phyloP scores from a whole-genome alignment of 2,888 invertebrate genomes.

The Proisotoma minuta region DNA sequence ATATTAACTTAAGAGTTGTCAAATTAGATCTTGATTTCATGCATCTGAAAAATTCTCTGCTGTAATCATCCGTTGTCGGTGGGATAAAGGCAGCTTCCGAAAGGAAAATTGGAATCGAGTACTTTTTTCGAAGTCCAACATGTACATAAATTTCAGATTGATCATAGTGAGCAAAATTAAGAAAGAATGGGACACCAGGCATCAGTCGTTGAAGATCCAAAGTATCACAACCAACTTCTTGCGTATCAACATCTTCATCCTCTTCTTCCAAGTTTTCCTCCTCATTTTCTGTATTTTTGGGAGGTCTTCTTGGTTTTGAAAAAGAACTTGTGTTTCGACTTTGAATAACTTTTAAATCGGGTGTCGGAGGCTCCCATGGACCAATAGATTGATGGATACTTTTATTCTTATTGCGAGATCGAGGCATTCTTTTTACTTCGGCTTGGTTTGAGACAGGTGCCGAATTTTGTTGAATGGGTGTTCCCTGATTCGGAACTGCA shows the following conservation, averaged over 20 bases:
- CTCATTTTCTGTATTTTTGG: not conserved
- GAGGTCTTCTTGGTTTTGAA: too few relatives aligned
- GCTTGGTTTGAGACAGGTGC: too few relatives aligned
- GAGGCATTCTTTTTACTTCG: too few relatives aligned
- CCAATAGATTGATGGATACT: too few relatives aligned
- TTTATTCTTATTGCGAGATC: too few relatives aligned
- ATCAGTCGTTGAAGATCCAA: not conserved
- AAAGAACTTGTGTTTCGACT: too few relatives aligned
- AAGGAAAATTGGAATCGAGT: not conserved
- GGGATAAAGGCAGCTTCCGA: conserved; percentile 13
- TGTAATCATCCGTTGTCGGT: conserved; percentile 29
- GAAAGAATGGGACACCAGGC: not conserved
- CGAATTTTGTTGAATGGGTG: too few relatives aligned
- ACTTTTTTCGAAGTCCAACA: conserved; percentile 9
- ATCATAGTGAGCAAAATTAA: conserved; percentile 8
- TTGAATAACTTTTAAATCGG: too few relatives aligned
- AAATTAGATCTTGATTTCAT: conserved; percentile 1
- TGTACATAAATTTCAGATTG: conserved; percentile 5
- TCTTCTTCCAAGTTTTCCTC: not conserved
- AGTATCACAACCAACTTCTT: conserved; percentile 3
- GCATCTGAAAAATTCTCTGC: conserved; percentile 22
- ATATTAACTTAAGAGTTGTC: conserved; percentile 13
- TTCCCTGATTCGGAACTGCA: too few relatives aligned
- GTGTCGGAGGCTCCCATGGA: too few relatives aligned
- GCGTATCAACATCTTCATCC: not conserved